These are phyloP conservation scores for Drosophila neocordata DNA, from an alignment of 1,140 invertebrate species.

Conservation along the genomic window DNA sequence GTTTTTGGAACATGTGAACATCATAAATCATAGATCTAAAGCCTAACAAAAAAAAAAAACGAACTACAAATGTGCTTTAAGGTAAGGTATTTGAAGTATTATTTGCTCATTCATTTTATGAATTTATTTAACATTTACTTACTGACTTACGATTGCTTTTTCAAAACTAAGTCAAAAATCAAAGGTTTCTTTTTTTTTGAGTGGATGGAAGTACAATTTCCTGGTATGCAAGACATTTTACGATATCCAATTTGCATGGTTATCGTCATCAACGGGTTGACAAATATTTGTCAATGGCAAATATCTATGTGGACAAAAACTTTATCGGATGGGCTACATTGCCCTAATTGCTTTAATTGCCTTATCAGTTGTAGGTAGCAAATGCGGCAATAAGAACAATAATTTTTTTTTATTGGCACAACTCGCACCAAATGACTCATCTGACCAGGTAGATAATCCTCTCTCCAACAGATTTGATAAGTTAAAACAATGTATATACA, in stretches of 20 bases:
- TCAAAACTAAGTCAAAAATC: not conserved
- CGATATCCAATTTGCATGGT: conserved; percentile 56
- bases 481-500: not conserved
- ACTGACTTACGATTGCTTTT: conserved; percentile 16
- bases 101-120: conserved; percentile 71
- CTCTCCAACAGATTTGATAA: not conserved
- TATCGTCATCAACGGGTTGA: conserved; percentile 22
- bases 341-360: conserved; percentile 60
- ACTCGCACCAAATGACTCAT: conserved; percentile 23
- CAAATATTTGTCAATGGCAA: conserved; percentile 59
- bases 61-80: not conserved
- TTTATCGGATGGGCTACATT: conserved; percentile 7
- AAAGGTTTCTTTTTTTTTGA: not conserved
- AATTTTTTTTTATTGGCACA: not conserved
- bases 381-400: not conserved
- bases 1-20: conserved; percentile 44
- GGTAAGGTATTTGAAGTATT: conserved; percentile 43
- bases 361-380: conserved; percentile 41
- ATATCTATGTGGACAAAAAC: conserved; percentile 20
- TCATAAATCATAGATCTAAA: conserved; percentile 56
- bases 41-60: conserved; percentile 20
- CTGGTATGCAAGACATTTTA: not conserved
- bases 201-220: too few species aligned
- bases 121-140: conserved; percentile 35
- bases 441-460: not conserved